phyloP scores from a whole-genome alignment of 1,140 invertebrate genomes.

The Hylaeus anthracinus region DNA sequence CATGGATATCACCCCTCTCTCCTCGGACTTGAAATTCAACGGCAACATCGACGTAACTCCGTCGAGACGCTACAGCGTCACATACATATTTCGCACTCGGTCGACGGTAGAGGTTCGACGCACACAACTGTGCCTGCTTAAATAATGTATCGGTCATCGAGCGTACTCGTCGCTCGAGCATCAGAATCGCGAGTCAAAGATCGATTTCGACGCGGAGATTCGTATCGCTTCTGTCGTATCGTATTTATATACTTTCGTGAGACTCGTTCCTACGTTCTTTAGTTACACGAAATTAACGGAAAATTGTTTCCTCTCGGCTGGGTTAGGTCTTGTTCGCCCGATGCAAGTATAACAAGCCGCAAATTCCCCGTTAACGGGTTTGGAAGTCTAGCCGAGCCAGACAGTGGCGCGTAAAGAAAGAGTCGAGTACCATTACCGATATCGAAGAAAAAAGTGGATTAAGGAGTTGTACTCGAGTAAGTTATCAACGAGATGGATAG shows the following conservation, averaged over 20 bases:
- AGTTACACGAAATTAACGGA: too few species aligned
- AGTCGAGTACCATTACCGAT: not conserved
- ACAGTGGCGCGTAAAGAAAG: too few species aligned
- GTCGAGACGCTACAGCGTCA: constrained; percentile 5
- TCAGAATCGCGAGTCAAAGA: too few species aligned
- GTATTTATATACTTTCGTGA: too few species aligned
- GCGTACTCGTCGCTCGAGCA: not conserved
- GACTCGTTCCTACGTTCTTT: too few species aligned
- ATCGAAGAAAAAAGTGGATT: not conserved
- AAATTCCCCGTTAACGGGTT: too few species aligned
- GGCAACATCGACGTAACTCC: constrained; percentile 7
- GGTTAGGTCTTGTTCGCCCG: too few species aligned
- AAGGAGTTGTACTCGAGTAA: not conserved
- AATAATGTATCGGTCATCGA: constrained; percentile 32
- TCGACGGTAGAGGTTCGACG: not conserved
- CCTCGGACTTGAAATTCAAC: constrained; percentile 27
- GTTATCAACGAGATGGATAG: not conserved
- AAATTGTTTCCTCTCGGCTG: too few species aligned
- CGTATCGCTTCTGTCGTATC: too few species aligned
- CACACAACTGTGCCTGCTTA: not conserved
- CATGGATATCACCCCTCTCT: not conserved
- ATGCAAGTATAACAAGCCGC: too few species aligned
- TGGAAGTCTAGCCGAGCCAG: too few species aligned
- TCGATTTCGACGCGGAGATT: too few species aligned
- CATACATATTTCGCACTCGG: constrained; percentile 5